Conservation (phyloP, 2,888 invertebrate species). For the Carcina quercana region DNA sequence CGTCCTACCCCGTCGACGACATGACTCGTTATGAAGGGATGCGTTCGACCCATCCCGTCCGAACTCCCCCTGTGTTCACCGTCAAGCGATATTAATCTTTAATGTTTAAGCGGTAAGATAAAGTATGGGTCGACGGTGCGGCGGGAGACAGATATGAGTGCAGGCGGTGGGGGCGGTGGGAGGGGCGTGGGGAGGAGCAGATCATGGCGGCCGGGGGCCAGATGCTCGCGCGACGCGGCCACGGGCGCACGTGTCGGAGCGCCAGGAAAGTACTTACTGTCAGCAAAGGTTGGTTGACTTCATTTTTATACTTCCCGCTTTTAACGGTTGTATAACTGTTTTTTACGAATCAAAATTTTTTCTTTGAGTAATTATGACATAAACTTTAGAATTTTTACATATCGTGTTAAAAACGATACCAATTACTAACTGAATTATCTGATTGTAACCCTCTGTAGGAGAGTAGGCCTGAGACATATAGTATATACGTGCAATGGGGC, state of each 20-base stretch:
- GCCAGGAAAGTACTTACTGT: too few species aligned
- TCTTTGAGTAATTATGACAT: too few species aligned
- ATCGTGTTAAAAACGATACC: too few species aligned
- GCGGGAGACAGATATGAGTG: conserved; percentile 51
- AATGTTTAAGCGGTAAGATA: conserved; percentile 47
- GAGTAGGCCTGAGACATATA: too few species aligned
- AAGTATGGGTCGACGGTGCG: conserved; percentile 45
- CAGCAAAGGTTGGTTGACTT: too few species aligned
- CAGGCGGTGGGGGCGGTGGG: conserved; percentile 68
- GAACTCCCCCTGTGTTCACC: conserved; percentile 28
- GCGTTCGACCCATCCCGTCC: conserved; percentile 52
- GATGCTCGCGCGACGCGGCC: conserved; percentile 46
- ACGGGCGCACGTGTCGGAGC: conserved; percentile 31
- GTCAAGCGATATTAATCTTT: conserved; percentile 58
- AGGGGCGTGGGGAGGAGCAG: conserved; percentile 64
- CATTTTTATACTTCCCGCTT: too few species aligned
- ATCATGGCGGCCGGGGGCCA: conserved; percentile 63
- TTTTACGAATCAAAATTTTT: too few species aligned
- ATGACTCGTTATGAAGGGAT: conserved; percentile 48
- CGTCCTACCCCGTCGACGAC: conserved; percentile 58
- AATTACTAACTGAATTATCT: too few species aligned
- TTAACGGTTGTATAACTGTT: too few species aligned
- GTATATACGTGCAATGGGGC: too few species aligned
- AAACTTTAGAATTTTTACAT: too few species aligned
- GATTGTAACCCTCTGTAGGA: too few species aligned